Conservation (phyloP, 2,113 vertebrate genomes). For the Rhynchomys soricoides region DNA sequence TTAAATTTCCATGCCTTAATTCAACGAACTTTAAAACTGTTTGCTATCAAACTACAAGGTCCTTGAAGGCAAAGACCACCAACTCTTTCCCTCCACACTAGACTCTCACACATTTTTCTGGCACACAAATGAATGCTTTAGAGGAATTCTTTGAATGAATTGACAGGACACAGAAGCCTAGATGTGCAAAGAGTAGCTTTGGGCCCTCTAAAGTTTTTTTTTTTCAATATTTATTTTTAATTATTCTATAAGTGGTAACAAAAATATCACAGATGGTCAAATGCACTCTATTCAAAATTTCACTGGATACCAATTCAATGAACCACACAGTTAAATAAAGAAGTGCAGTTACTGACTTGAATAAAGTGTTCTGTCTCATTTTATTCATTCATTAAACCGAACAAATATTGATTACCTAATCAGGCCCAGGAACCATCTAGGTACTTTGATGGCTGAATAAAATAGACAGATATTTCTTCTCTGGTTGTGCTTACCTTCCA, state of each 20-base stretch:
- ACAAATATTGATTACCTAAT: neutral
- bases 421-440: neutral
- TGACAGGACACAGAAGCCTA: neutral
- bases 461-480: neutral
- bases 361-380: neutral
- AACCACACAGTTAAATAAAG: neutral
- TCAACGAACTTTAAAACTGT: neutral
- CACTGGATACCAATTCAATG: neutral
- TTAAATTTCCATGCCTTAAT: neutral
- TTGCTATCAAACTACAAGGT: neutral
- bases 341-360: neutral
- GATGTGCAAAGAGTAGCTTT: neutral
- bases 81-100: neutral
- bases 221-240: neutral
- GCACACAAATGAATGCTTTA: neutral
- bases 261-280: neutral
- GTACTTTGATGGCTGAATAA: neutral
- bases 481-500: neutral
- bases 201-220: neutral
- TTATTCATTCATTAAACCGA: constrained; percentile 22
- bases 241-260: neutral
- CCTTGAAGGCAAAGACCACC: neutral
- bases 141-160: neutral
- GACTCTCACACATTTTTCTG: neutral
- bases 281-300: neutral